These are phyloP conservation scores for Oreochromis tanganicae DNA, from an alignment of 2,113 vertebrate genomes.

Conservation along the genomic window DNA sequence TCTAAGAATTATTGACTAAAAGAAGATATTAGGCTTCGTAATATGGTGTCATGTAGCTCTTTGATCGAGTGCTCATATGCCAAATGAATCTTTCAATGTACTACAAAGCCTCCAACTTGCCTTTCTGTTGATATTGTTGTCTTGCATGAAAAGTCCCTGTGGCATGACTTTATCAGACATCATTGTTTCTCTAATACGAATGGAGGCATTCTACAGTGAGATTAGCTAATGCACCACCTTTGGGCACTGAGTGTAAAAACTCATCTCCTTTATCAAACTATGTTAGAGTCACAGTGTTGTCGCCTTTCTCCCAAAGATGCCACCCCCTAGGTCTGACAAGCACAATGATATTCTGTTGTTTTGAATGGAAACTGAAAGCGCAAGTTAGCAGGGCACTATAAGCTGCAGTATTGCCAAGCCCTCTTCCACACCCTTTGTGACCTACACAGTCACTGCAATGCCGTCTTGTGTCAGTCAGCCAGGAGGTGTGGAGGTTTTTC, in stretches of 20 bases:
- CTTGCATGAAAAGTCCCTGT: not conserved
- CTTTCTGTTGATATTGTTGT: not conserved
- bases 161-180: not conserved
- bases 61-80: not conserved
- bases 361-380: constrained; percentile 34
- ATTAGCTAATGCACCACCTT: not conserved
- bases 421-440: not conserved
- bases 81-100: not conserved
- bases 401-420: not conserved
- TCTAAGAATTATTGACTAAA: not conserved
- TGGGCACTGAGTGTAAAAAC: constrained; percentile 16
- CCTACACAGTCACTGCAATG: not conserved
- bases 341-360: constrained; percentile 8
- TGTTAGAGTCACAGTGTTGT: constrained; percentile 2
- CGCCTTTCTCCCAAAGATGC: not conserved
- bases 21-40: not conserved
- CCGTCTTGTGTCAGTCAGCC: constrained; percentile 16
- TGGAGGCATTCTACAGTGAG: not conserved
- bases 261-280: constrained; percentile 7
- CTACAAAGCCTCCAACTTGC: not conserved
- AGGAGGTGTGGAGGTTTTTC: not conserved
- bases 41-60: not conserved
- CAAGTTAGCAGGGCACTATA: constrained; percentile 4
- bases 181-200: not conserved
- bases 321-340: constrained; percentile 3